Evolutionary conservation across 1,140 invertebrate species (phyloP), one percentile per base, ranked within the genome.

Genomic region (Cotesia vestalis): DNA sequence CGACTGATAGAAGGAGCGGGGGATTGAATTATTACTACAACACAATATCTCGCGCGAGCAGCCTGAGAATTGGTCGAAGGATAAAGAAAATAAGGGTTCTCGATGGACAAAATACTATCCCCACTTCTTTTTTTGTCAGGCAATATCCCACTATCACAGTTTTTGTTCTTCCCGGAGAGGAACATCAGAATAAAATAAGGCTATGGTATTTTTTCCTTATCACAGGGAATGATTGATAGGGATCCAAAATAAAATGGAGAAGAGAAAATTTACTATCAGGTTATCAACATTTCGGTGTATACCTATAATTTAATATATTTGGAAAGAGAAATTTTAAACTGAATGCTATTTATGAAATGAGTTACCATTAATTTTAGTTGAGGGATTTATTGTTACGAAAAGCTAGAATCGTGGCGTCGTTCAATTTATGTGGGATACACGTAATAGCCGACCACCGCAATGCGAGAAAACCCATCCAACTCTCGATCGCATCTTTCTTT

Each of bases 21-120:
- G 38, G 70, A 69, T 67, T 81, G 79, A 80, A 66, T 81, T 79
- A 79, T 76, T 68, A 68, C 53, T 73, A 75, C 72, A 71, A 34
- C 57, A 73, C 75, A 77, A 77, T 77, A 79, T 80, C 77, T 77
- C 75, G 73, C 74, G 67, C 75, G 68, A 78, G 66, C 75, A 69
- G 73, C 71, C 69, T 63, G 66, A 78, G 73, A 76, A 75, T 76
- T 76, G 72, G 72, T 75, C 34, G 69, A 75, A 63, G 73, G 75
- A 78, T 78, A 78, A 76, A 77, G 76, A 77, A 77, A 72, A 77
- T 71, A 73, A 69, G 63, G 64, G 62, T 63, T 67, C 69, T 66
- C 72, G n/a, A 5, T 20, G 20, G 64, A 61, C 63, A 60, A 69
- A 46, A 72, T 69, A 66, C 64, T 17, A 17, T 59, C 52, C 51